A percentile compares a stretch with the other conserved stretches of the same genome.
Conservation (phyloP, 2,888 invertebrate species). For the Carcina quercana region DNA sequence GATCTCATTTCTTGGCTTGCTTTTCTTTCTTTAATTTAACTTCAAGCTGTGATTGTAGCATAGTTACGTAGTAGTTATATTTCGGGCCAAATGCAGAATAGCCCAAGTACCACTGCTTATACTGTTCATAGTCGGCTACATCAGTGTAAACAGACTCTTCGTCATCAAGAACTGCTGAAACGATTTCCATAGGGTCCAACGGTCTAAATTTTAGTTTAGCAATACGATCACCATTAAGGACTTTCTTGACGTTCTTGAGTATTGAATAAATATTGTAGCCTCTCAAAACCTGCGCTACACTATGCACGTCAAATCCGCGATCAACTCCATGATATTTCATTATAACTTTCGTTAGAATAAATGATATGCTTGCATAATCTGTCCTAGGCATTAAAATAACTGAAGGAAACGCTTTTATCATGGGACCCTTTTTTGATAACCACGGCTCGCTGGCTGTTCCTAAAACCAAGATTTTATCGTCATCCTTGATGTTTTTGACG, state of each 20-base stretch:
- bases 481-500: conserved; percentile 77
- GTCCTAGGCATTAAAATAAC: conserved; percentile 69
- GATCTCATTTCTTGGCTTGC: conserved; percentile 30
- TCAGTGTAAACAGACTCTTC: conserved; percentile 43
- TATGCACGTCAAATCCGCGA: conserved; percentile 74
- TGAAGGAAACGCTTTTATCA: conserved; percentile 75
- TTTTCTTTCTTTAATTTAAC: conserved; percentile 50
- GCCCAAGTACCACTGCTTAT: conserved; percentile 58
- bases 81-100: conserved; percentile 47
- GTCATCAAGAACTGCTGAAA: conserved; percentile 50
- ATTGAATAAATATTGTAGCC: conserved; percentile 72
- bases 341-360: conserved; percentile 67
- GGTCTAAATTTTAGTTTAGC: conserved; percentile 70
- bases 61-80: conserved; percentile 39
- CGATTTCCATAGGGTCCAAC: conserved; percentile 64
- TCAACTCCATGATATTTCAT: conserved; percentile 76
- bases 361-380: conserved; percentile 76
- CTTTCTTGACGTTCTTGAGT: conserved; percentile 44
- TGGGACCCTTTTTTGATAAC: conserved; percentile 57
- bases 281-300: conserved; percentile 66
- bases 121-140: conserved; percentile 58
- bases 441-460: conserved; percentile 82
- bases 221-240: conserved; percentile 64
- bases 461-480: conserved; percentile 80
- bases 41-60: conserved; percentile 42